phyloP scores from a whole-genome alignment of 1,140 invertebrate genomes.

The Aphelinus certus region DNA sequence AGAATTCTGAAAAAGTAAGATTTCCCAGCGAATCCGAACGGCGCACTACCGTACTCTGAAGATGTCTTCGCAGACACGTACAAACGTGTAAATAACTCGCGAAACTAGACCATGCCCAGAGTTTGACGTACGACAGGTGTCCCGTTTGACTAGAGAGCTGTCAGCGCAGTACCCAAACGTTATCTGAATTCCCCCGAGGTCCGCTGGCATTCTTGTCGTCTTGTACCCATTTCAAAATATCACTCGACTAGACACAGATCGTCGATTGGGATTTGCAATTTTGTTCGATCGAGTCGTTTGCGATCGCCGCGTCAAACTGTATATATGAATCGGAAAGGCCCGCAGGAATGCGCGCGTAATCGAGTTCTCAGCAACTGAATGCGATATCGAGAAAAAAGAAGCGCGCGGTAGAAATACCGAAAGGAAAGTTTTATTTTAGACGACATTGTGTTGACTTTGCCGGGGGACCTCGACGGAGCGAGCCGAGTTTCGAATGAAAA shows the following conservation, averaged over 20 bases:
- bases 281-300: too few species aligned
- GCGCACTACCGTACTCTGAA: too few species aligned
- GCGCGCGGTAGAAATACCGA: too few species aligned
- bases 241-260: background rate
- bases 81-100: too few species aligned
- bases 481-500: constrained; percentile 35
- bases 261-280: too few species aligned
- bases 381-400: background rate
- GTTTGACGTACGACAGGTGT: constrained; percentile 28
- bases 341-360: too few species aligned
- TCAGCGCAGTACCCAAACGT: constrained; percentile 33
- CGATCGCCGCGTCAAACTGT: too few species aligned
- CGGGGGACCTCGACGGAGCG: constrained; percentile 29
- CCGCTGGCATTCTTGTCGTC: constrained; percentile 12
- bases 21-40: too few species aligned
- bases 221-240: constrained; percentile 9
- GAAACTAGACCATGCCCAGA: background rate
- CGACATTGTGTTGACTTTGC: constrained; percentile 33
- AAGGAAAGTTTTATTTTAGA: background rate
- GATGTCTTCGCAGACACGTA: too few species aligned
- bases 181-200: constrained; percentile 38
- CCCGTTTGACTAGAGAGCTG: constrained; percentile 37
- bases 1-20: too few species aligned
- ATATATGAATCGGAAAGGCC: too few species aligned
- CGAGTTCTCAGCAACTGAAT: too few species aligned